Base-by-base conservation (phyloP, 2,797 vertebrate species). In the Chrosomus eos region DNA sequence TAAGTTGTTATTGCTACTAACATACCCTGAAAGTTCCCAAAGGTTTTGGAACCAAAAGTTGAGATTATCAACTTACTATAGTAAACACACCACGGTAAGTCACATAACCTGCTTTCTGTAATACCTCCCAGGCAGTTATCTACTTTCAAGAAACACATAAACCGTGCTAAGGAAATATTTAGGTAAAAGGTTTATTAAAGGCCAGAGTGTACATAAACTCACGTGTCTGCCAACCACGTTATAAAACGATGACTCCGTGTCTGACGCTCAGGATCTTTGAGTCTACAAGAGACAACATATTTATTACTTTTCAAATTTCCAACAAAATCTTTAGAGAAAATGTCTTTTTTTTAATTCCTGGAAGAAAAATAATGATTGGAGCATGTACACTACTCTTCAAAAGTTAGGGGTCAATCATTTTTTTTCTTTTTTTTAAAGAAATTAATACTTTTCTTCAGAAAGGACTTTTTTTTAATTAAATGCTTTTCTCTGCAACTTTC, bases 151-250 rank as follows among this genome's bases (percentile, higher is more conserved):
- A 70, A 45, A 77, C 62, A 53, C 21, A 73, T n/a, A 66, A 82
- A 62, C 26, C 0, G 1, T 83, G 8, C 38, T 21, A 53, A 28
- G 64, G 36, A 23, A 82, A 73, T 76, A 67, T 72, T 78, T 82
- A 53, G 33, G 33, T 72, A 58, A 80, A 81, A 77, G n/a, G 55
- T 68, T 85, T 45, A 64, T 10, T 19, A n/a, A 23, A 74, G 53
- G 58, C 23, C 71, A 45, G 28, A 53, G 53, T 60, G 55, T n/a
- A 78, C 21, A 51, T 80, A n/a, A 26, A 93, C 97, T 96, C 94
- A 99, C 98, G 81, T 90, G 89, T 99, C 98, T 88, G 97, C 97
- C 79, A 99, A 91, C 97, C 97, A 98, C 89, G 95, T 90, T 70
- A 97, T 70, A 85, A 99, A 91, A 84, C 95, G 96, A 83, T 97